A percentile compares a stretch with the other conserved stretches of the same genome.
Evolutionary conservation across 1,140 invertebrate genomes (phyloP).

Genomic region (Aphaenogaster rudis): DNA sequence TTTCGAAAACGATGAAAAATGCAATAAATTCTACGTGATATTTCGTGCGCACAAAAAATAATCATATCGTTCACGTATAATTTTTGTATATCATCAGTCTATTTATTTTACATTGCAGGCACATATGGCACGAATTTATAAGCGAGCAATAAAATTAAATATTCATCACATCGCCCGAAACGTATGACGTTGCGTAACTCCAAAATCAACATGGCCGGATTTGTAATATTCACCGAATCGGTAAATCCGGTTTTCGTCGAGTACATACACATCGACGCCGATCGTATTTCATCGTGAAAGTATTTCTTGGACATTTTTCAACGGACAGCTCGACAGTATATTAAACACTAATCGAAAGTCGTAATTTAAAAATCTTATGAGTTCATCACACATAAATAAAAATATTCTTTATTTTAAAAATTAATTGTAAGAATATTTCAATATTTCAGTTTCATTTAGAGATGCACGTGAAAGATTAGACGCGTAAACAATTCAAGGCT

Average conservation of each 20-base stretch:
- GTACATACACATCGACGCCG: neutral
- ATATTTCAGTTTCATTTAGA: neutral
- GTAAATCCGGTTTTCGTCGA: neutral
- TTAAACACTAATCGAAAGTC: neutral
- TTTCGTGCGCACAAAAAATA: neutral
- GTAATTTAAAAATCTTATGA: neutral
- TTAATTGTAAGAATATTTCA: neutral
- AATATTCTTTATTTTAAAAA: neutral
- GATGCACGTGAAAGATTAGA: neutral
- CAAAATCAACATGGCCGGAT: constrained; percentile 40
- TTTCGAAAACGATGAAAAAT: neutral
- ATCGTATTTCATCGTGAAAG: neutral
- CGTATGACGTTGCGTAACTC: constrained; percentile 25
- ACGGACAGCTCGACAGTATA: neutral
- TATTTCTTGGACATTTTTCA: constrained; percentile 1
- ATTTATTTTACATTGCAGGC: constrained; percentile 22
- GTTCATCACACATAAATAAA: too few relatives aligned
- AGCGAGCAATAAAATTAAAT: constrained; percentile 43
- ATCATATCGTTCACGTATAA: neutral
- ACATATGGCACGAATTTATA: constrained; percentile 24
- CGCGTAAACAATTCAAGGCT: neutral
- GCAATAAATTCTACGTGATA: neutral
- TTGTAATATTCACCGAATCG: constrained; percentile 24
- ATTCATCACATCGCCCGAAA: constrained; percentile 39
- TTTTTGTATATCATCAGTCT: neutral